Base-by-base conservation (phyloP, 2,888 invertebrate species). In the Leptogaster cylindrica region DNA sequence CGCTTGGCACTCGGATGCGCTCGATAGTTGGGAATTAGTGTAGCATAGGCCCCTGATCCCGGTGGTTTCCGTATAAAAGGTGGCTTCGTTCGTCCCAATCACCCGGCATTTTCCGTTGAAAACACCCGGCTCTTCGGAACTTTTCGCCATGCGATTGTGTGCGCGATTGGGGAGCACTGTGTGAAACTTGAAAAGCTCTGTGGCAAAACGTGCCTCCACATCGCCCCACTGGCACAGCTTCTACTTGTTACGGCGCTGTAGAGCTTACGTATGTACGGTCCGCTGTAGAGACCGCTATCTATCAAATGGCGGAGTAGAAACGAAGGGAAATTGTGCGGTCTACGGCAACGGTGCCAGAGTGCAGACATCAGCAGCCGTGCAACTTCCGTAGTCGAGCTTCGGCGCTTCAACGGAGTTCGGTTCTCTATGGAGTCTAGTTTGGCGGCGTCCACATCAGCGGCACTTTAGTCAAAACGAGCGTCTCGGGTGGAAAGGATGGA, bases 401-500 rank as follows among this genome's bases (percentile, higher is more conserved):
- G 33, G 41, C 31, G 31, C 64, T 64, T 48, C 31, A 18, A 23
- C 36, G 4, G 25, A 46, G 46, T 46, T 27, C 16, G 8, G 23
- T 28, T 41, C n/a, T 41, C 3, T 23, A 18, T 31, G 16, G 16
- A 12, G 31, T 33, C 33, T 44, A 61, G 64, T 48, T 48, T 33
- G 48, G 23, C 31, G 16, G 23, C 14, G 12, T 36, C 12, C 31
- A 31, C 16, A 50, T 46, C 23, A n/a, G n/a, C 25, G 16, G 36
- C 28, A 48, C 36, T 65, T 52, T 50, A 65, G 64, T 65, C 33
- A 65, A 65, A 50, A 46, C 48, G 64, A 25, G 31, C 36, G 48
- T 36, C 50, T 50, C 64, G 48, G 33, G 20, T 16, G 3, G 64
- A 25, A 31, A n/a, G 50, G 64, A 14, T 44, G 44, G 23, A 6